phyloP scores from a whole-genome alignment of 2,797 vertebrate genomes.

The Anisognathus igniventris region DNA sequence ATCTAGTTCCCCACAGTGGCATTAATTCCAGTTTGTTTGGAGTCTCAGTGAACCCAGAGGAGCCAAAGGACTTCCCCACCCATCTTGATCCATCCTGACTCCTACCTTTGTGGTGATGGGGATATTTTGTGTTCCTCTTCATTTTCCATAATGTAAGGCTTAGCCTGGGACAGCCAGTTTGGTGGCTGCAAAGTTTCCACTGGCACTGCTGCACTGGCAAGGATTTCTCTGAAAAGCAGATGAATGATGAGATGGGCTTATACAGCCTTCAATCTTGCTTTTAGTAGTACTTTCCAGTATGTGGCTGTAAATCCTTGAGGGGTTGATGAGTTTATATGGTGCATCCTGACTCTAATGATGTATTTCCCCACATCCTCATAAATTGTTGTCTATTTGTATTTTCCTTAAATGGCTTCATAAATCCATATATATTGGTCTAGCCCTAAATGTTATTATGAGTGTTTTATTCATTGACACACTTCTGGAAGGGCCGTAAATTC shows the following conservation, averaged over 20 bases:
- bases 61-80: background rate
- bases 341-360: constrained; percentile 32
- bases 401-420: constrained; percentile 53
- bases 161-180: background rate
- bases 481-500: background rate
- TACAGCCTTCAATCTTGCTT: constrained; percentile 32
- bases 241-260: constrained; percentile 16
- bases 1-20: background rate
- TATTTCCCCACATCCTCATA: constrained; percentile 46
- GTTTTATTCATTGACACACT: constrained; percentile 1
- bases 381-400: constrained; percentile 45
- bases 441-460: constrained; percentile 37
- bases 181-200: background rate
- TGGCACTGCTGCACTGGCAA: background rate
- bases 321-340: constrained; percentile 26
- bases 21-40: background rate
- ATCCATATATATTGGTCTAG: constrained; percentile 36
- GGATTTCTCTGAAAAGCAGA: background rate
- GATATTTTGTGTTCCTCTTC: background rate
- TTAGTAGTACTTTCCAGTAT: constrained; percentile 20
- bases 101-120: background rate
- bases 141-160: background rate
- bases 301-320: constrained; percentile 35
- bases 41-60: background rate
- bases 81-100: background rate